Evolutionary conservation across 2,888 invertebrate genomes (phyloP).

Genomic region (Palloptera scutellata): DNA sequence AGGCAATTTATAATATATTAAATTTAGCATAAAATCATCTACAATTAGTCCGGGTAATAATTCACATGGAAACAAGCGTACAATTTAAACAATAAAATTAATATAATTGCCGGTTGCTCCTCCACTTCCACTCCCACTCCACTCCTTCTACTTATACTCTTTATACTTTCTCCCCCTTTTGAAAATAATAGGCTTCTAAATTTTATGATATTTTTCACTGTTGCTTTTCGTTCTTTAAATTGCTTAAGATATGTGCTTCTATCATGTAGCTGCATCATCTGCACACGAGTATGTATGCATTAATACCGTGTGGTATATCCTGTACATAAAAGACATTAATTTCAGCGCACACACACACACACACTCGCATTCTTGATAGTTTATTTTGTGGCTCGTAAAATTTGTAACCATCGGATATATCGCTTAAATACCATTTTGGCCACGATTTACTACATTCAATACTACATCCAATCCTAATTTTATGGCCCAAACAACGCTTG

Average conservation of each 20-base stretch:
- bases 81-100: conserved; percentile 42
- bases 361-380: conserved; percentile 11
- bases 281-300: too few species aligned
- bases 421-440: not conserved
- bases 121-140: conserved; percentile 3
- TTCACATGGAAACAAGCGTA: conserved; percentile 39
- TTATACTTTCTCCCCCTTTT: conserved; percentile 3
- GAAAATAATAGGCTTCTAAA: conserved; percentile 18
- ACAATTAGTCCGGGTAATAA: conserved; percentile 33
- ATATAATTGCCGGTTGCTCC: conserved; percentile 24
- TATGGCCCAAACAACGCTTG: too few species aligned
- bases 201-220: conserved; percentile 32
- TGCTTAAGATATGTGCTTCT: too few species aligned
- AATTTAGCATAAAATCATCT: conserved; percentile 24
- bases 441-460: conserved; percentile 8
- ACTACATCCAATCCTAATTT: not conserved
- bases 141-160: not conserved
- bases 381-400: conserved; percentile 26
- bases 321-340: too few species aligned
- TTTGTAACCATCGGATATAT: conserved; percentile 24
- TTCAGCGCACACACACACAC: too few species aligned
- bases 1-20: conserved; percentile 1
- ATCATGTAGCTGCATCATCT: too few species aligned
- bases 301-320: too few species aligned
- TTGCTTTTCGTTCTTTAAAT: not conserved